Evolutionary conservation across 2,888 invertebrate species (phyloP), one percentile per base, ranked within the genome.

Genomic region (Lymantria dispar): DNA sequence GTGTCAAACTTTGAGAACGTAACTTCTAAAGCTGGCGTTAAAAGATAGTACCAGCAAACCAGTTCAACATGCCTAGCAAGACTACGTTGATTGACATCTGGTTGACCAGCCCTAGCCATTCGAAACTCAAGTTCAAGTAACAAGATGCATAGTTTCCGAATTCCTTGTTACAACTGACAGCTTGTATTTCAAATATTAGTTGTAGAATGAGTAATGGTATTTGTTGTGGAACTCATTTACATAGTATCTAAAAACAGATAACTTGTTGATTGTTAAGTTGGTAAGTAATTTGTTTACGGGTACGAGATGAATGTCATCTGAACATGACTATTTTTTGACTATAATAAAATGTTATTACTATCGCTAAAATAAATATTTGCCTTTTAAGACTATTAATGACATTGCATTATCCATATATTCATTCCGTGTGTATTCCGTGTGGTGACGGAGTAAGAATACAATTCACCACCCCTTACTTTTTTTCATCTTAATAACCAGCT

Each of bases 61-160:
- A 36, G 22, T 22, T 22, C 5, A 62, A 54, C 48, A 60, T 79
- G 76, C 78, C 79, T 78, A 64, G 58, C 70, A 71, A 72, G 75
- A 75, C 72, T 76, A 74, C 70, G 73, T 83, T 88, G 89, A 89
- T 78, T 84, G 87, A 87, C 87, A 81, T 75, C 79, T 75, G 83
- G 80, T 80, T 81, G 82, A 79, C 86, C 86, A 77, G 74, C 74
- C 65, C 74, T 72, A 74, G 76, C 74, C 82, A 71, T 80, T 77
- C 61, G 49, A 45, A 78, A 77, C 75, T 74, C 68, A 64, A 70
- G 66, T 68, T 56, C 52, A 68, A 69, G 64, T 68, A 74, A 76
- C 76, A 75, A 76, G 74, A 69, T 69, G 76, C 78, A 79, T 79
- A 78, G 76, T 80, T 79, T 54, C 57, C 42, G 59, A 65, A 71